phyloP scores from a whole-genome alignment of 2,797 vertebrate genomes.

The Coilia nasus region DNA sequence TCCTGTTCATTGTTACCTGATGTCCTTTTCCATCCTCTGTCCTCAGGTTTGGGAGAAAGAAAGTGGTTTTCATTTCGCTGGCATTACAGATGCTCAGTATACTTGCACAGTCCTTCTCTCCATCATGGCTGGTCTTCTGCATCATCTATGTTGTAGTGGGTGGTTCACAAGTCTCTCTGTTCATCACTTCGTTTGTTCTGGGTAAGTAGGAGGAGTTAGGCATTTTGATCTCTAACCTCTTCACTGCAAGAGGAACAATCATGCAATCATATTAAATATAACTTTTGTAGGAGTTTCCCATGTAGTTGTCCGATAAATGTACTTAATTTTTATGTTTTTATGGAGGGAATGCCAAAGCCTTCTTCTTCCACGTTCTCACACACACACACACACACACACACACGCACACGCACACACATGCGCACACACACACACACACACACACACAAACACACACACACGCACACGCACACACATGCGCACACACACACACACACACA shows the following conservation, averaged over 20 bases:
- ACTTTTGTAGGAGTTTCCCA: not conserved
- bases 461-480: not conserved
- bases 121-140: conserved; percentile 87
- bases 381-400: too few species aligned
- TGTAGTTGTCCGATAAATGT: not conserved
- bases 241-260: not conserved
- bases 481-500: not conserved
- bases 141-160: conserved; percentile 86
- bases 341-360: not conserved
- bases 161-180: conserved; percentile 91
- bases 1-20: not conserved
- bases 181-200: conserved; percentile 91
- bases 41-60: conserved; percentile 90
- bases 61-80: conserved; percentile 84
- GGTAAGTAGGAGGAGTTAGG: conserved; percentile 71
- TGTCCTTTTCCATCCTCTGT: not conserved
- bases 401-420: too few species aligned
- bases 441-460: not conserved
- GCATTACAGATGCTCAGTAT: conserved; percentile 83
- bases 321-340: not conserved
- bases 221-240: not conserved
- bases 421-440: not conserved
- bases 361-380: too few species aligned
- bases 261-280: too few species aligned
- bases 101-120: conserved; percentile 86